Conservation (phyloP, 2,888 invertebrate species). For the Petrolisthes manimaculis region DNA sequence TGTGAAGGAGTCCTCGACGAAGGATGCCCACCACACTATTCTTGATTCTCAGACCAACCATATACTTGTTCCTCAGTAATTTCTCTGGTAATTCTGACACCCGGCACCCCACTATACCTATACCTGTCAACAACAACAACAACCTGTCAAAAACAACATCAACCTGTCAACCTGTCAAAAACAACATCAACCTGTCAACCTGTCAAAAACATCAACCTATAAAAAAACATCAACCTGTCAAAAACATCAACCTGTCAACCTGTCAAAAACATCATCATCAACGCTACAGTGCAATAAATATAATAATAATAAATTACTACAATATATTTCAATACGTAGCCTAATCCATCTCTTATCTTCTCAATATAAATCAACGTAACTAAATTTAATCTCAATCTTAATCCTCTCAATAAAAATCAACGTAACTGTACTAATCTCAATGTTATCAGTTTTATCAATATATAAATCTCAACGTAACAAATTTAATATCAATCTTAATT, state of each 20-base stretch:
- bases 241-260: not conserved
- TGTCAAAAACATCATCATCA: not conserved
- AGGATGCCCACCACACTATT: slow-evolving; percentile 1
- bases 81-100: not conserved
- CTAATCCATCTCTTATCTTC: too few species aligned
- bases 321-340: too few species aligned
- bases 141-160: not conserved
- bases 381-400: too few species aligned
- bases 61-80: not conserved
- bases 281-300: too few species aligned
- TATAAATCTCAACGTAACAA: too few species aligned
- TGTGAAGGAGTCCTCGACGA: not conserved
- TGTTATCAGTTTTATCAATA: too few species aligned
- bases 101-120: not conserved
- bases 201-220: not conserved
- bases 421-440: not conserved
- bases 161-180: not conserved
- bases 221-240: slow-evolving; percentile 34
- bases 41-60: slow-evolving; percentile 1
- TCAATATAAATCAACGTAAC: too few species aligned
- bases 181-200: not conserved
- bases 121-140: slow-evolving; percentile 46
- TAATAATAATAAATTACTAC: too few species aligned
- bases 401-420: not conserved
- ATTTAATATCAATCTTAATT: not conserved